phyloP scores from a whole-genome alignment of 53 echinoderm and acorn worm genomes.

The Pentamera pediparva region DNA sequence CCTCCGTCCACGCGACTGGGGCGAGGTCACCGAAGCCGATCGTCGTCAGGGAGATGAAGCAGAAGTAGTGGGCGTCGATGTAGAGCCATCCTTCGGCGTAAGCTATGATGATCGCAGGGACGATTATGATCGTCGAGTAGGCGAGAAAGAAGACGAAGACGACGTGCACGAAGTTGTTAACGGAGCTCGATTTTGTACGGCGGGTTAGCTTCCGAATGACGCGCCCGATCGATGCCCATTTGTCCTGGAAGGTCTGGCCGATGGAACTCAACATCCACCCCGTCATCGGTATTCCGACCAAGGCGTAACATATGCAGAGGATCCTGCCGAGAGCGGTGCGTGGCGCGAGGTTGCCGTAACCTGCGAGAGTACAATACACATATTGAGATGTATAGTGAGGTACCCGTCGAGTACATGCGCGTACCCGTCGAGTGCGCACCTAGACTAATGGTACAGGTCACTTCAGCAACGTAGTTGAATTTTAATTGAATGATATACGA shows the following conservation, averaged over 20 bases:
- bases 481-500: too few species aligned
- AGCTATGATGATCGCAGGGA: slow-evolving; percentile 27
- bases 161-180: not conserved
- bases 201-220: not conserved
- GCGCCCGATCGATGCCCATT: not conserved
- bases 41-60: slow-evolving; percentile 32
- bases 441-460: too few species aligned
- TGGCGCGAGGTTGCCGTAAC: slow-evolving; percentile 35
- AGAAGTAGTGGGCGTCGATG: slow-evolving; percentile 38
- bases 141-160: slow-evolving; percentile 1
- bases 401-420: too few species aligned
- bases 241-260: slow-evolving; percentile 25
- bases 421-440: too few species aligned
- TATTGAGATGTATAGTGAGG: not conserved
- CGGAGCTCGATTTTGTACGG: not conserved
- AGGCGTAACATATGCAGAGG: slow-evolving; percentile 27
- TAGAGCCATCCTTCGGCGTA: slow-evolving; percentile 25
- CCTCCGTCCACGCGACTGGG: slow-evolving; percentile 18
- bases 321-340: slow-evolving; percentile 3
- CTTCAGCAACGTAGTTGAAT: too few species aligned
- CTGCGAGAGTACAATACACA: slow-evolving; percentile 4
- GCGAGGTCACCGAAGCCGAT: slow-evolving; percentile 39
- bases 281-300: slow-evolving; percentile 39
- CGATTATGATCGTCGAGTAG: slow-evolving; percentile 17
- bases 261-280: slow-evolving; percentile 34